These are phyloP conservation scores for Mohoua ochrocephala DNA, from an alignment of 2,113 vertebrate species.

Conservation along the genomic window DNA sequence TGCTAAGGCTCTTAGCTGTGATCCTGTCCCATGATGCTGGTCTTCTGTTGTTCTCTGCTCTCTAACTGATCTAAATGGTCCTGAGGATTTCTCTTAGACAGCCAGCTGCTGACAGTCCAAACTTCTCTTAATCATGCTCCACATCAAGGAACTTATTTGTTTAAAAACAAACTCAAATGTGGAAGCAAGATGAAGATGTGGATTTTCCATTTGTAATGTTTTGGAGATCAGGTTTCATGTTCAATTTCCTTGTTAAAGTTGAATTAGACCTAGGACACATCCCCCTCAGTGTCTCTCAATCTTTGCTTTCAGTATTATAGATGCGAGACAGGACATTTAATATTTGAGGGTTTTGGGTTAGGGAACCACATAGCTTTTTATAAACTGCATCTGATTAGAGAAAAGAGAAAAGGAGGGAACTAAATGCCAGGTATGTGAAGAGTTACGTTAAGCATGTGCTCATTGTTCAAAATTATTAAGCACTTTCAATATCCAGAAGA, in stretches of 20 bases:
- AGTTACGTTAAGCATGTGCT: background rate
- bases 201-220: background rate
- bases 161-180: background rate
- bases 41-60: background rate
- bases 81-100: background rate
- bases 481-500: background rate
- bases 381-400: background rate
- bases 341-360: background rate
- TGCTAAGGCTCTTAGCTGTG: background rate
- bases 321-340: background rate
- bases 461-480: background rate
- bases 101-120: background rate
- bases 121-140: background rate
- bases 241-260: background rate
- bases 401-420: background rate
- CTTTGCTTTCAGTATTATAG: background rate
- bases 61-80: background rate
- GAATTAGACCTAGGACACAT: background rate
- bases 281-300: background rate
- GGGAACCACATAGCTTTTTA: background rate
- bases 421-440: background rate
- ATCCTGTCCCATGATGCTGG: background rate
- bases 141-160: background rate
- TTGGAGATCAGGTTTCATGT: background rate
- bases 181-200: background rate